Evolutionary conservation across 2,797 vertebrate genomes (phyloP), one percentile per base, ranked within the genome.

Genomic region (Miichthys miiuy): DNA sequence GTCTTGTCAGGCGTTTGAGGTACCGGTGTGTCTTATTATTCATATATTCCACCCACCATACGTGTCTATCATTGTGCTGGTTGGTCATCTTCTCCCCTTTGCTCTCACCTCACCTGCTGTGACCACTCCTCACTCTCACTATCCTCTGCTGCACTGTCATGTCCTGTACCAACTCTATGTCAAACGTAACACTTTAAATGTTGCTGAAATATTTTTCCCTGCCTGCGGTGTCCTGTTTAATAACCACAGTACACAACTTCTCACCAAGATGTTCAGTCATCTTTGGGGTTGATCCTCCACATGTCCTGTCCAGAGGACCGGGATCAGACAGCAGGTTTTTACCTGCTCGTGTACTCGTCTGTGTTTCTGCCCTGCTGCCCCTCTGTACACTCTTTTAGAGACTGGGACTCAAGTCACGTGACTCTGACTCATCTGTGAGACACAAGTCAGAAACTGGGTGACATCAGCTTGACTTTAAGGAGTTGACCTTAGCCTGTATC

Each of bases 41-140:
- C 9, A 38, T 38, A 38, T 38, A 38, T 38, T 38, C 34, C 34
- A 9, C 34, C 34, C 34, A 38, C 34, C 34, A 38, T 38, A 38
- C 34, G 89, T 81, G 76, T 88, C 57, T 81, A 61, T 82, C 77
- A 57, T 48, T 63, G 68, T 84, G 70, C 77, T 81, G 69, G 72
- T 79, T 75, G 71, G 34, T 84, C 78, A 80, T 34, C 62, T 23
- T 6, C 47, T 50, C 42, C 41, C 68, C 46, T 55, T 63, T 25
- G 67, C 82, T 86, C 66, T 80, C 88, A 81, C 85, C 79, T 83
- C 87, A 88, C 84, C 82, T 70, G 83, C 88, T 88, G 80, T 77
- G 46, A 71, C 80, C 85, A 52, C 84, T 72, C 70, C 75, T 87
- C 85, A 83, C 80, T 82, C 75, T 87, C 72, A 81, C 82, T 80